phyloP scores from a whole-genome alignment of 2,888 invertebrate genomes.

The Euzetes globulus region DNA sequence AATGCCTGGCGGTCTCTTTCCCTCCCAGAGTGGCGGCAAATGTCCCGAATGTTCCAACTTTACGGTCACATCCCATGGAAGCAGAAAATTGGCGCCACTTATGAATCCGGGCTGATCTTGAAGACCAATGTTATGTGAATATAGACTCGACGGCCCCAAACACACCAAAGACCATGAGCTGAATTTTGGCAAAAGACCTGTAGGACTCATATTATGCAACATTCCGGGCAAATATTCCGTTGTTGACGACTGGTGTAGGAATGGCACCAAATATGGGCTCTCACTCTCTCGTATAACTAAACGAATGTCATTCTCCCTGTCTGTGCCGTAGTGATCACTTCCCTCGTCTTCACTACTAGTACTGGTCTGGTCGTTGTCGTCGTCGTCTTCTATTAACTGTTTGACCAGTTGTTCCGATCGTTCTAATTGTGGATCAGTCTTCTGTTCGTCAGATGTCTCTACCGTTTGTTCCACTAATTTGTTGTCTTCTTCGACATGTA shows the following conservation, averaged over 20 bases:
- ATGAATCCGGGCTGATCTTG: slow-evolving; percentile 86
- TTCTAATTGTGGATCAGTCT: slow-evolving; percentile 20
- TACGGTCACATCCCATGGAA: slow-evolving; percentile 87
- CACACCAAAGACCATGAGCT: slow-evolving; percentile 85
- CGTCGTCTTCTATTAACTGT: neutral
- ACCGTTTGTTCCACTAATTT: neutral
- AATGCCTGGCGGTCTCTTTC: slow-evolving; percentile 40
- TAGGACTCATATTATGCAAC: slow-evolving; percentile 70
- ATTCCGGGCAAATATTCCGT: slow-evolving; percentile 87
- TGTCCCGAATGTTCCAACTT: slow-evolving; percentile 48
- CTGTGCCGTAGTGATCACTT: slow-evolving; percentile 5
- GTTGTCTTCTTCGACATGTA: slow-evolving; percentile 2
- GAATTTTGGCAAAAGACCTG: slow-evolving; percentile 69
- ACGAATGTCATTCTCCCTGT: slow-evolving; percentile 32
- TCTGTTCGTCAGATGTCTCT: neutral
- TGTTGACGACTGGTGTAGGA: slow-evolving; percentile 52
- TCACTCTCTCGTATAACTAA: slow-evolving; percentile 37
- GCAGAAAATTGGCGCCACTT: slow-evolving; percentile 75
- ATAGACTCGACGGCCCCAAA: slow-evolving; percentile 78
- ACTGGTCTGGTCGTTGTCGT: slow-evolving; percentile 19
- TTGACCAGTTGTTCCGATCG: slow-evolving; percentile 24
- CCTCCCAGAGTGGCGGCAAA: slow-evolving; percentile 42
- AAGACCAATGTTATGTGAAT: slow-evolving; percentile 66
- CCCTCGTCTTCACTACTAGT: slow-evolving; percentile 20
- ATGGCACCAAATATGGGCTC: slow-evolving; percentile 3